Conservation (phyloP, 2,888 invertebrate species). For the Ligdia adustata region DNA sequence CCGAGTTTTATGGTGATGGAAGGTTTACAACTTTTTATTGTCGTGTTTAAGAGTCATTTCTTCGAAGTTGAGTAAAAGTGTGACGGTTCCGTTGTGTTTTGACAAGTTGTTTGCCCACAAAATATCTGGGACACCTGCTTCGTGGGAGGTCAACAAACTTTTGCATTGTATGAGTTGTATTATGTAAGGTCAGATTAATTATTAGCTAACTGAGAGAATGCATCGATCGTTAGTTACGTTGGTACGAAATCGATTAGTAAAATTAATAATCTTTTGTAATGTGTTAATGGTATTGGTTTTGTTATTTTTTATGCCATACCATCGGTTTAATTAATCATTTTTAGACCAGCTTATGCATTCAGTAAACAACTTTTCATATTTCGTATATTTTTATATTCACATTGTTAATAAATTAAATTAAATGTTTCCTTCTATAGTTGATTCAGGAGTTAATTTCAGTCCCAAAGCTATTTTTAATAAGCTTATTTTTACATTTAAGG, state of each 20-base stretch:
- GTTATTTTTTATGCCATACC: no score
- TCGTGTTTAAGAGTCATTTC: constrained; percentile 42
- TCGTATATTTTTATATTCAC: no score
- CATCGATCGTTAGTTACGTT: neutral
- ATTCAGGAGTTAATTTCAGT: no score
- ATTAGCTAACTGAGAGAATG: neutral
- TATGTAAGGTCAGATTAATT: constrained; percentile 35
- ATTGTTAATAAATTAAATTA: no score
- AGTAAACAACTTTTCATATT: no score
- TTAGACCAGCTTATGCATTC: no score
- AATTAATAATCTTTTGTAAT: no score
- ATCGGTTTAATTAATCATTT: no score
- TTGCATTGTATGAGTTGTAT: constrained; percentile 43
- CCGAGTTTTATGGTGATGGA: constrained; percentile 37
- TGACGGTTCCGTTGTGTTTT: constrained; percentile 64
- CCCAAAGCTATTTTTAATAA: no score
- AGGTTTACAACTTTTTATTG: constrained; percentile 29
- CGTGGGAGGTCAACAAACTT: constrained; percentile 52
- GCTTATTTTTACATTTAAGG: no score
- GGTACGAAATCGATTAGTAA: neutral
- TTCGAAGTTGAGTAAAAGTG: constrained; percentile 42
- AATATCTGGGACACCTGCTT: constrained; percentile 64
- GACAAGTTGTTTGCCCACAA: constrained; percentile 65
- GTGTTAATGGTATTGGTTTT: no score
- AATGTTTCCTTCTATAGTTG: no score